Evolutionary conservation across 2,888 invertebrate species (phyloP).

Genomic region (Eupeodes latifasciatus): DNA sequence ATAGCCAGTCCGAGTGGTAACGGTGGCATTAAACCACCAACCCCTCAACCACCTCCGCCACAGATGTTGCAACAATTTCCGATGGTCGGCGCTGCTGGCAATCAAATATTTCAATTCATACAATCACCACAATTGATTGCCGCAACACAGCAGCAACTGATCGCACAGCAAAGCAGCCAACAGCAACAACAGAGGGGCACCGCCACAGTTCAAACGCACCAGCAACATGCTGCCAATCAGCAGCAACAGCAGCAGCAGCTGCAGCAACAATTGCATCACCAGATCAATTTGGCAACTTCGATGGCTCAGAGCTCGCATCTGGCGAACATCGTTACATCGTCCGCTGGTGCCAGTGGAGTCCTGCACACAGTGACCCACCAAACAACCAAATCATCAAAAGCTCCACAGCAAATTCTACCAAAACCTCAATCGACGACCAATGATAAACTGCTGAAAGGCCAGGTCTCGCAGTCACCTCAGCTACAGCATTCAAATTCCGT

Average conservation of each 20-base stretch:
- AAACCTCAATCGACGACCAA: constrained; percentile 84
- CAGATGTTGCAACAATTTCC: constrained; percentile 82
- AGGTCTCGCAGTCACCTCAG: constrained; percentile 83
- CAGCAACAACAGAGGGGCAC: constrained; percentile 79
- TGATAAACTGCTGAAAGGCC: constrained; percentile 76
- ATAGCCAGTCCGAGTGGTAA: constrained; percentile 83
- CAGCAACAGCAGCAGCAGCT: constrained; percentile 63
- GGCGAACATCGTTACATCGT: constrained; percentile 53
- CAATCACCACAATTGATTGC: constrained; percentile 78
- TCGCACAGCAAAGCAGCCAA: constrained; percentile 76
- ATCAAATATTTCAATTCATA: constrained; percentile 79
- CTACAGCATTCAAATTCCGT: constrained; percentile 78
- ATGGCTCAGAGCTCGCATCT: constrained; percentile 64
- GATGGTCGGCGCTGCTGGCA: constrained; percentile 77
- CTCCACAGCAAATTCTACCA: constrained; percentile 87
- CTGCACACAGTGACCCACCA: constrained; percentile 64
- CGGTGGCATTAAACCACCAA: constrained; percentile 82
- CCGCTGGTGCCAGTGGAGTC: constrained; percentile 53
- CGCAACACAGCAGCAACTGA: constrained; percentile 76
- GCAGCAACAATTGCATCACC: constrained; percentile 72
- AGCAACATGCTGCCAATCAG: constrained; percentile 66
- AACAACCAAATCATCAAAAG: constrained; percentile 79
- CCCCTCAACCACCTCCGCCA: constrained; percentile 81
- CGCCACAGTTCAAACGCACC: constrained; percentile 77
- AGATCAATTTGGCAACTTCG: constrained; percentile 68